Conservation (phyloP, 2,113 vertebrate species). For the Cacatua alba region DNA sequence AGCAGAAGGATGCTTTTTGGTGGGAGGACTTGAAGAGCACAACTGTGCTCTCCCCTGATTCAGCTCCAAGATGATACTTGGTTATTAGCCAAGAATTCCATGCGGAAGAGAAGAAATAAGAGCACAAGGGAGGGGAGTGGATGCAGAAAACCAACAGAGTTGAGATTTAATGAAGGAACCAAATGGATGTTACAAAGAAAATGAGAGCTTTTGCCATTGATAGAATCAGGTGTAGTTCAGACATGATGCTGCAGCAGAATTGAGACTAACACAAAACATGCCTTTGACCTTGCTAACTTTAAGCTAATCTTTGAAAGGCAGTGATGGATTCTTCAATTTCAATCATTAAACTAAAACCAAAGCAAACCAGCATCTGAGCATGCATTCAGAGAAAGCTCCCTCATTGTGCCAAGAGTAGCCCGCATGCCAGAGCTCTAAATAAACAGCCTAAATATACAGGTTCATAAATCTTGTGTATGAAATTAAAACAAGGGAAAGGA, state of each 20-base stretch:
- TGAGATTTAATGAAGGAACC: not conserved
- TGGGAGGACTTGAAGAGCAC: not conserved
- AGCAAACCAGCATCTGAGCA: slow-evolving; percentile 30
- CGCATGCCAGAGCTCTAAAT: slow-evolving; percentile 31
- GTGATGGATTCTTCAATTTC: slow-evolving; percentile 34
- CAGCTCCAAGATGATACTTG: not conserved
- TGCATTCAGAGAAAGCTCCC: slow-evolving; percentile 34
- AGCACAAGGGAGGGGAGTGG: fast-evolving
- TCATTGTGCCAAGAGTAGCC: slow-evolving; percentile 23
- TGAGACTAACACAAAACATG: not conserved
- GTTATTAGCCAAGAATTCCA: not conserved
- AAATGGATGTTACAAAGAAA: not conserved
- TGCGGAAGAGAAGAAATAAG: not conserved
- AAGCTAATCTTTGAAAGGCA: not conserved
- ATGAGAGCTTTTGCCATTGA: not conserved
- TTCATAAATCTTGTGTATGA: slow-evolving; percentile 62
- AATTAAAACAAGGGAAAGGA: slow-evolving; percentile 63
- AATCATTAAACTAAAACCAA: slow-evolving; percentile 20
- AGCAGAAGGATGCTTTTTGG: not conserved
- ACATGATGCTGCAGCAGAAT: not conserved
- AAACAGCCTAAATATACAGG: slow-evolving; percentile 55
- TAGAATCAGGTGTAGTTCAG: not conserved
- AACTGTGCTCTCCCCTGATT: not conserved
- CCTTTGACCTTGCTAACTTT: not conserved
- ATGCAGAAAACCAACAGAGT: not conserved